Conservation (phyloP, 2,797 vertebrate genomes). For the Trematomus bernacchii region DNA sequence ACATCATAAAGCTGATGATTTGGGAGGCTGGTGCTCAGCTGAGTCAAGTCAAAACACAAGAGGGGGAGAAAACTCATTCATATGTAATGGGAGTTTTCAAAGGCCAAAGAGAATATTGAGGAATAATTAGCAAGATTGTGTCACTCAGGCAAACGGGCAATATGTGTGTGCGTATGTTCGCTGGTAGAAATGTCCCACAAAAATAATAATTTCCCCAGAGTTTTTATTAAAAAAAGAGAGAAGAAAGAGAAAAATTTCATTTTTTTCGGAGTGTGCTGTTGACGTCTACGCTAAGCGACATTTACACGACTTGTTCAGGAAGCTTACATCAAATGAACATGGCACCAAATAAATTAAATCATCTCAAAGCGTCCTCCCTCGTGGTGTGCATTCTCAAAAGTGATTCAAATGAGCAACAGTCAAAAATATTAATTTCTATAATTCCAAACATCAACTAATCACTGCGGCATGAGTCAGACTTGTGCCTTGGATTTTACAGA, state of each 20-base stretch:
- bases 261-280: slow-evolving; percentile 2
- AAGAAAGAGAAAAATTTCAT: not conserved
- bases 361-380: slow-evolving; percentile 17
- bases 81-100: slow-evolving; percentile 60
- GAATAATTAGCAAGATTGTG: slow-evolving; percentile 41
- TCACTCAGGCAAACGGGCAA: slow-evolving; percentile 27
- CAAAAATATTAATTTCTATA: slow-evolving; percentile 46
- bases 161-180: not conserved
- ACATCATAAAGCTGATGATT: slow-evolving; percentile 76
- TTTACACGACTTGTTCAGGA: not conserved
- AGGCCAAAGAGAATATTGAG: slow-evolving; percentile 46
- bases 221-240: not conserved
- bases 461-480: slow-evolving; percentile 50
- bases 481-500: slow-evolving; percentile 48
- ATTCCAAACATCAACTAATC: slow-evolving; percentile 46
- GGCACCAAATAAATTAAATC: slow-evolving; percentile 35
- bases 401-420: slow-evolving; percentile 28
- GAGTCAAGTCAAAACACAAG: slow-evolving; percentile 57
- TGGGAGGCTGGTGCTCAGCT: slow-evolving; percentile 61
- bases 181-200: not conserved
- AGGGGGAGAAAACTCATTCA: slow-evolving; percentile 18
- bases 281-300: slow-evolving; percentile 13
- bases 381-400: slow-evolving; percentile 34
- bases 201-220: slow-evolving; percentile 30
- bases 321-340: slow-evolving; percentile 31